Base-by-base conservation (phyloP, 2,113 vertebrate species). In the Narcine bancroftii region DNA sequence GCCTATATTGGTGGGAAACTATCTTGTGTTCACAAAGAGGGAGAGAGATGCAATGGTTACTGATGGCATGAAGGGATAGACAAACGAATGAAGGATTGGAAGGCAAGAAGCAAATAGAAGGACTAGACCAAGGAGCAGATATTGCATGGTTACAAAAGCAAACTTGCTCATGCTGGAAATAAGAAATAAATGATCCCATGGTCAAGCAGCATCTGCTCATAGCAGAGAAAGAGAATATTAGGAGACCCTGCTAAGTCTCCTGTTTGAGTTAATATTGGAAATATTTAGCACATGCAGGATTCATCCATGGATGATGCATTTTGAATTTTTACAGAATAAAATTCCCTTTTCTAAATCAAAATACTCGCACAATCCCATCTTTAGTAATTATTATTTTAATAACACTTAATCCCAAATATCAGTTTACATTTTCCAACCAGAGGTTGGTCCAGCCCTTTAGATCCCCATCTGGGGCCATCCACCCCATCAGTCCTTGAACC, bases 361-460 rank as follows among this genome's bases (percentile, higher is more conserved):
- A 87, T 53, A 33, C 81, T 39, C n/a, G 1, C 72, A 85, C 4
- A 56, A 15, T 7, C 76, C 45, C 60, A n/a, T 56, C 15, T 87
- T 87, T 87, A 19, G 53, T 60, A 87, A 36, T 87, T 60, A 17
- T 47, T 7, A 63, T 87, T 87, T 87, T 87, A 87, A 60, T 87
- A 60, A 60, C 33, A 63, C 53, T 60, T 60, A 39, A 87, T 87
- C 53, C 15, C 53, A 87, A 87, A 63, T 60, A 87, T n/a, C 81
- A 60, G n/a, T 75, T 75, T 39, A 75, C 72, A 75, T 56, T 85
- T 85, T 60, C 13, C 53, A 87, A 17, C n/a, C 29, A 60, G n/a
- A 63, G 2, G 17, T 39, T 53, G n/a, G 53, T 21, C 53, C 81
- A 60, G 9, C 53, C 60, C 9, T 87, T 39, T 60, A 60, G 29